Base-by-base conservation (phyloP, 1,140 invertebrate genomes). In the Pseudomyrmex cubaensis region DNA sequence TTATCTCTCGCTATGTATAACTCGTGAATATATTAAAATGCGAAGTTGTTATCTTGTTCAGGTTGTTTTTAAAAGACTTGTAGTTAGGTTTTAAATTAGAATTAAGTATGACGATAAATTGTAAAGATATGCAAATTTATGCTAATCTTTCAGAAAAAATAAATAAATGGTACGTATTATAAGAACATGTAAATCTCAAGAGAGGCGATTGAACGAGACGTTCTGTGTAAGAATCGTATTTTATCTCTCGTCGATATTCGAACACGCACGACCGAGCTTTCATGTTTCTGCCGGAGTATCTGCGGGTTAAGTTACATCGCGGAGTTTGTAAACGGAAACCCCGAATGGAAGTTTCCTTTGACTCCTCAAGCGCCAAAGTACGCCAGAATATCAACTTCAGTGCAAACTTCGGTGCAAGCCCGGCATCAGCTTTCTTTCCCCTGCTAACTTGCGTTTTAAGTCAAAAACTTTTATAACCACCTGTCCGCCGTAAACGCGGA, bases 271-370 rank as follows among this genome's bases (percentile, higher is more conserved):
- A 46, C 44, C 64, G 15, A 59, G 76, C 66, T 80, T 80, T 80
- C 76, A 72, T 50, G 66, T 80, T 72, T 80, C 76, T 72, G 66
- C 64, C 20, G 66, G 35, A 72, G 66, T 80, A 59, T 80, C 56
- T 44, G 67, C 25, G 22, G 67, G 48, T 70, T 25, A 44, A 80
- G 76, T 80, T 80, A 80, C 76, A 59, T 59, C 66, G 22, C 12
- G 15, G 54, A 80, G 66, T 80, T 80, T 80, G 76, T 80, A 80
- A 80, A 80, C 76, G 76, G 76, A 80, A 72, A 80, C 76, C 61
- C n/a, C 66, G 54, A 72, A 72, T 59, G 66, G 54, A 80, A 72
- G 66, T 80, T 72, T 80, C 76, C 66, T 70, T 80, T 80, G 64
- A 72, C 76, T 80, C 54, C 50, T 80, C 54, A 48, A 80, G 76